Percentiles rank a stretch among this genome's conserved stretches.
Conservation (phyloP, 2,888 invertebrate species). For the Rapana venosa region DNA sequence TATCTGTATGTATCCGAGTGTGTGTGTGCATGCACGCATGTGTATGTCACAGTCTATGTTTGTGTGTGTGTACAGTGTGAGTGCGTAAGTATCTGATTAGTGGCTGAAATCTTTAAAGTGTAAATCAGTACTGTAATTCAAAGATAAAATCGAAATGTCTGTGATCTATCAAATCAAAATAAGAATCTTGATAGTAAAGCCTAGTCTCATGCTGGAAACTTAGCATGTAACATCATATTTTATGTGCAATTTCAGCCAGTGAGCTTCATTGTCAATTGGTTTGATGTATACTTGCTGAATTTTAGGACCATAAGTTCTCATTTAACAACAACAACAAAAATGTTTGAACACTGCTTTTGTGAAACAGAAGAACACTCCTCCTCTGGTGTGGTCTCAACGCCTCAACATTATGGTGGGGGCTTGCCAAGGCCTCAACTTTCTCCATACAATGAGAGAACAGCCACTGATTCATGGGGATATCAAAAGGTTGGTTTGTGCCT, state of each 20-base stretch:
- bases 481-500: slow-evolving; percentile 79
- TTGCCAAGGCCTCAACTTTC: slow-evolving; percentile 84
- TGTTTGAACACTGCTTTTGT: not conserved
- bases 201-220: too few species aligned
- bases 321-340: not conserved
- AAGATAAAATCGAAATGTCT: not conserved
- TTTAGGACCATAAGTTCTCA: too few species aligned
- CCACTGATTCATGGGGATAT: slow-evolving; percentile 88
- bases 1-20: not conserved
- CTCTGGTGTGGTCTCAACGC: slow-evolving; percentile 81
- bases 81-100: not conserved
- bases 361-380: slow-evolving; percentile 54
- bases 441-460: slow-evolving; percentile 83
- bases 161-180: not conserved
- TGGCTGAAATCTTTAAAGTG: too few species aligned
- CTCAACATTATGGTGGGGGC: slow-evolving; percentile 84
- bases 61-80: too few species aligned
- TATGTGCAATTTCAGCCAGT: too few species aligned
- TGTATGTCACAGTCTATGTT: not conserved
- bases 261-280: too few species aligned
- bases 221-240: too few species aligned
- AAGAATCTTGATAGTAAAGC: not conserved
- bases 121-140: not conserved
- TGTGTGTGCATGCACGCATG: not conserved
- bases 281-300: too few species aligned